phyloP scores from a whole-genome alignment of 2,888 invertebrate species.

The Gryllus longicercus region DNA sequence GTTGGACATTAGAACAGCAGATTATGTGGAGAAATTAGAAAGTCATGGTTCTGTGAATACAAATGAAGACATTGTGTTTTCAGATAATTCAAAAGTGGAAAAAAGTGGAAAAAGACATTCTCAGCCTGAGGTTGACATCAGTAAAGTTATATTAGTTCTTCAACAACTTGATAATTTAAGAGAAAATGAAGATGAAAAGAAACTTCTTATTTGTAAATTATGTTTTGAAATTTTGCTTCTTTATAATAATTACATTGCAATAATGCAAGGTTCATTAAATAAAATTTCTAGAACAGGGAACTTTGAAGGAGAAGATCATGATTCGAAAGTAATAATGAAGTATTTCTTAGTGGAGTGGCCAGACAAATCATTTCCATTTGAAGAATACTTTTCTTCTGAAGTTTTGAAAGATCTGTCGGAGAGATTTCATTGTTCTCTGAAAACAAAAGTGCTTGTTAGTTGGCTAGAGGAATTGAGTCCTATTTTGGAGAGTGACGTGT shows the following conservation, averaged over 20 bases:
- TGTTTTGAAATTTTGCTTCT: background rate
- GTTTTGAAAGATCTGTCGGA: constrained; percentile 37
- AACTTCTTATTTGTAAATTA: background rate
- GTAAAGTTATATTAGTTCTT: background rate
- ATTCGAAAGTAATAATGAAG: background rate
- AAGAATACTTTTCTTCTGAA: constrained; percentile 39
- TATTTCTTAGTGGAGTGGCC: background rate
- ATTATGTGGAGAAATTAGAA: constrained; percentile 20
- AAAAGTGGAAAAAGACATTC: background rate
- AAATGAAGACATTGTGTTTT: constrained; percentile 17
- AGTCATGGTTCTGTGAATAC: background rate
- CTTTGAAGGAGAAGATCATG: background rate
- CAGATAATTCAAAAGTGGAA: background rate
- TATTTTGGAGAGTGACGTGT: background rate
- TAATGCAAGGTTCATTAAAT: background rate
- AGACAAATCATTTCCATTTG: constrained; percentile 39
- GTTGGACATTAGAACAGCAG: constrained; percentile 34
- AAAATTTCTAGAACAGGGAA: background rate
- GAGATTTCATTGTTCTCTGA: constrained; percentile 34
- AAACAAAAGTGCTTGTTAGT: constrained; percentile 1
- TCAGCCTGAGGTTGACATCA: background rate
- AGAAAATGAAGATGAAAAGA: background rate
- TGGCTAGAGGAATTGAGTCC: background rate
- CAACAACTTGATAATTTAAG: background rate
- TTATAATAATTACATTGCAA: background rate